Evolutionary conservation across 1,140 invertebrate genomes (phyloP), one percentile per base, ranked within the genome.

Genomic region (Agrilus planipennis): DNA sequence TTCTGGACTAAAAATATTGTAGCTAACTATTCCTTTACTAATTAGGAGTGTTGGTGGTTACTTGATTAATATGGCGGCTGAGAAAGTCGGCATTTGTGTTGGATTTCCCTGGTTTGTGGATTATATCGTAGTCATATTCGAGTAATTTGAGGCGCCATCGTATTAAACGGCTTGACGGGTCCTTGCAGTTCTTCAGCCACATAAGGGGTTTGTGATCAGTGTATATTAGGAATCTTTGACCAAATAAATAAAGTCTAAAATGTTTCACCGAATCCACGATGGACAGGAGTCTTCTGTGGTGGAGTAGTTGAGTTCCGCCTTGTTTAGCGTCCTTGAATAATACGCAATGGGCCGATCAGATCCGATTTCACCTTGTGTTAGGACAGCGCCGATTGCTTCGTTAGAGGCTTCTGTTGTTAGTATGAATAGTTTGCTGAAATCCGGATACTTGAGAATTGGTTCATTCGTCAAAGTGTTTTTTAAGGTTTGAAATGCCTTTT

Each of bases 291-390:
- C 20, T 50, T 70, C 58, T 1, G 53, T 63, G 0, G 49, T 49
- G 2, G 44, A 25, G 41, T 60, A 69, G 4, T 70, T 69, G 18
- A 36, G 39, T 52, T 75, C 71, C 1, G 62, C 46, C 1, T 32
- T 22, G 3, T 38, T 54, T 3, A 72, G 38, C 3, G 47, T 3
- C 54, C 44, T 9, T 64, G 44, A 34, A 16, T 23, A 23, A 18
- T 28, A 39, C 15, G 37, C 23, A 15, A 39, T 29, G 4, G 37
- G 37, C 18, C 7, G 14, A 4, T 39, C 37, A 7, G 17, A 9
- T 16, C 25, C 22, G 3, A 19, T 14, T 9, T 4, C 5, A 11
- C 14, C 17, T 29, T 39, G 35, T 9, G 4, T 12, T 6, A 38
- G 17, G 7, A 27, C 22, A 7, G 34, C 17, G 9, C 34, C 34